phyloP scores from a whole-genome alignment of 2,113 vertebrate species.

The Chloropsis hardwickii region DNA sequence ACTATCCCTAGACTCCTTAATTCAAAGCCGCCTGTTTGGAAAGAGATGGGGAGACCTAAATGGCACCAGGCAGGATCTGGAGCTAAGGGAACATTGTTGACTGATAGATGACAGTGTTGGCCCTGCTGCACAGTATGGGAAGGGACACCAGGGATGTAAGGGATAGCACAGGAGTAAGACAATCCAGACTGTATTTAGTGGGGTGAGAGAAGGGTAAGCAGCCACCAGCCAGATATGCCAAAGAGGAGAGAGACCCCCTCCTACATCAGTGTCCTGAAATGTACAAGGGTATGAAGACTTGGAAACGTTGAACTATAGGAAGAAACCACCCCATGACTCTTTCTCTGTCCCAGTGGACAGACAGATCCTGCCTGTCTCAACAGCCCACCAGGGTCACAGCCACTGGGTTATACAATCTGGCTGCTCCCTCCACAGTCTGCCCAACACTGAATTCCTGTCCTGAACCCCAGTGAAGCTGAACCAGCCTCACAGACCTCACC shows the following conservation, averaged over 20 bases:
- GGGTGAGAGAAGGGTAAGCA: neutral
- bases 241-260: neutral
- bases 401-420: neutral
- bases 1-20: constrained; percentile 15
- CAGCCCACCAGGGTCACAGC: neutral
- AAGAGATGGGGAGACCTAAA: neutral
- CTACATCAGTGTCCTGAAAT: neutral
- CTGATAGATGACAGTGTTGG: neutral
- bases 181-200: neutral
- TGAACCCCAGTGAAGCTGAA: neutral
- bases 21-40: constrained; percentile 20
- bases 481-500: neutral
- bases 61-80: neutral
- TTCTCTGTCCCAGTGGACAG: neutral
- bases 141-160: neutral
- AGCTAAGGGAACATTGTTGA: neutral
- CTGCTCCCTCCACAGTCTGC: neutral
- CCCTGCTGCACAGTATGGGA: fast-evolving
- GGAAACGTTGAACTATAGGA: neutral
- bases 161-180: too few relatives aligned
- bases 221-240: neutral
- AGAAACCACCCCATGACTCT: neutral
- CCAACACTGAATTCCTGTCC: neutral
- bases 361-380: neutral
- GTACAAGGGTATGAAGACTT: fast-evolving